These are phyloP conservation scores for Piprites chloris DNA, from an alignment of 2,113 vertebrate genomes.

Conservation along the genomic window DNA sequence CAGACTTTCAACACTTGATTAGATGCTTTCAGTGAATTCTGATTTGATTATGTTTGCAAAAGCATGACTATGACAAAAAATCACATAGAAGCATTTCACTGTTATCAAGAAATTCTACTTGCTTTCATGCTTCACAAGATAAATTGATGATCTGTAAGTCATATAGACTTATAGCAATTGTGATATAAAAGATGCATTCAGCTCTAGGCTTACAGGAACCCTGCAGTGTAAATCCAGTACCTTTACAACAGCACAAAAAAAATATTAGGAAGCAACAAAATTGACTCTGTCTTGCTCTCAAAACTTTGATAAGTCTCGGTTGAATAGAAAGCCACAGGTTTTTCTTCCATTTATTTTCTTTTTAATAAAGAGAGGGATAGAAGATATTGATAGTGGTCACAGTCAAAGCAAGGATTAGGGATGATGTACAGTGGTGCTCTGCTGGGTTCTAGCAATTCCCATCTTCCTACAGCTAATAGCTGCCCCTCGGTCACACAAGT, in stretches of 20 bases:
- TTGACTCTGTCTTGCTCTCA: not conserved
- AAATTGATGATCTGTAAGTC: not conserved
- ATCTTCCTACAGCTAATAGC: not conserved
- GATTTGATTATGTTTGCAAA: conserved; percentile 18
- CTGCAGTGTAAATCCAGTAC: not conserved
- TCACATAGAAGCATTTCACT: not conserved
- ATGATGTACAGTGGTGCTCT: not conserved
- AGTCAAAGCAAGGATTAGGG: not conserved
- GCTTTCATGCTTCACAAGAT: not conserved
- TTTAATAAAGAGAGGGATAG: not conserved
- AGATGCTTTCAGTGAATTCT: not conserved
- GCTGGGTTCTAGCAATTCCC: not conserved
- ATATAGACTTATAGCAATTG: not conserved
- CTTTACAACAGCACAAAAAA: not conserved
- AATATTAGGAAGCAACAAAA: not conserved
- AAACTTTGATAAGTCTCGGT: not conserved
- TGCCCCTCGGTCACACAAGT: not conserved
- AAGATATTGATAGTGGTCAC: not conserved
- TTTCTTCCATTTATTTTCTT: not conserved
- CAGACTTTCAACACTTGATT: not conserved
- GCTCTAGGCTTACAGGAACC: not conserved
- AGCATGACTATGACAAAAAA: not conserved
- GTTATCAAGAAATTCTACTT: not conserved
- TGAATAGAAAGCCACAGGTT: not conserved
- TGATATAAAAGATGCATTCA: not conserved